Evolutionary conservation across 2,113 vertebrate genomes (phyloP).

Genomic region (Neotoma lepida): DNA sequence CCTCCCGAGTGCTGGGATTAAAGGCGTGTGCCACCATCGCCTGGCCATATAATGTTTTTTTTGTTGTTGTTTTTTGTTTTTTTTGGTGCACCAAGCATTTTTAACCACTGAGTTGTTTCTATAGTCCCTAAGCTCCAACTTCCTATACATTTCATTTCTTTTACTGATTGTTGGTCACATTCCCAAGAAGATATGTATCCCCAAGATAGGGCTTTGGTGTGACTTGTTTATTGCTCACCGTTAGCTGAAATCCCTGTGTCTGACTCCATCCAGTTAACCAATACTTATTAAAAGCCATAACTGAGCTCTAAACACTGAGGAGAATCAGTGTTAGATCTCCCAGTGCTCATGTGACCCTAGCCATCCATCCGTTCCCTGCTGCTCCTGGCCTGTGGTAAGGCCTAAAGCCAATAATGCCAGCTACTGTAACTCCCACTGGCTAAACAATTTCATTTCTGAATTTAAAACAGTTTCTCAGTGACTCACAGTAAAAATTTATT

Average conservation of each 20-base stretch:
- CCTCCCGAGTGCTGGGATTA: too few species aligned
- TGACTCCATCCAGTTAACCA: not conserved
- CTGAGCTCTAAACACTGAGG: not conserved
- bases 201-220: not conserved
- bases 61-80: too few species aligned
- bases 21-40: too few species aligned
- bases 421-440: not conserved
- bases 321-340: not conserved
- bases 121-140: not conserved
- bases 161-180: not conserved
- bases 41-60: too few species aligned
- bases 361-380: not conserved
- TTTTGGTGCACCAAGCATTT: not conserved
- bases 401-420: not conserved
- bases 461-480: not conserved
- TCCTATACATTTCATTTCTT: not conserved
- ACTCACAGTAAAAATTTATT: not conserved
- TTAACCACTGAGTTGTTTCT: not conserved
- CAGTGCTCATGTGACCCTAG: not conserved
- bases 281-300: not conserved
- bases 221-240: not conserved
- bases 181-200: not conserved
- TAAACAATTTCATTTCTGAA: not conserved
- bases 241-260: not conserved
- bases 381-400: not conserved